phyloP scores from a whole-genome alignment of 2,888 invertebrate genomes.

The Apodemia mormo region DNA sequence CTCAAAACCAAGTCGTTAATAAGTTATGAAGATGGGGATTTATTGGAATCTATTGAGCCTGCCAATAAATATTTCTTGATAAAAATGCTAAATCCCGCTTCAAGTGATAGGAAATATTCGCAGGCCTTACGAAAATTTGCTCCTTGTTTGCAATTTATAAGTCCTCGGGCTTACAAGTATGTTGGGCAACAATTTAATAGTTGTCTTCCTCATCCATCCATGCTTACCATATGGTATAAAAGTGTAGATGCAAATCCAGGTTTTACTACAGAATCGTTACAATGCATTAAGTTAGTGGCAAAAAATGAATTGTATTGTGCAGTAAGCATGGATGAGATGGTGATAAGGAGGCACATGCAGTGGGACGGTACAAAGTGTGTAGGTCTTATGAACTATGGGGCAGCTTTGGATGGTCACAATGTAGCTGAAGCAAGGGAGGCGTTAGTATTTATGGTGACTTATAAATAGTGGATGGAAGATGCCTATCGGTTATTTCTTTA shows the following conservation, averaged over 20 bases:
- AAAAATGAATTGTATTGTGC: not conserved
- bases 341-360: slow-evolving; percentile 1
- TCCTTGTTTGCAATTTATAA: slow-evolving; percentile 19
- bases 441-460: slow-evolving; percentile 17
- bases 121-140: slow-evolving; percentile 17
- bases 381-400: slow-evolving; percentile 17
- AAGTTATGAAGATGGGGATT: not conserved
- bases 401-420: slow-evolving; percentile 15
- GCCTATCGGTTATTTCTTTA: slow-evolving; percentile 17
- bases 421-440: slow-evolving; percentile 1
- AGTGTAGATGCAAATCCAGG: slow-evolving; percentile 7
- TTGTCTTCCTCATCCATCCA: slow-evolving; percentile 10
- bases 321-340: slow-evolving; percentile 19
- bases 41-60: not conserved
- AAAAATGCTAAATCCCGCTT: slow-evolving; percentile 7
- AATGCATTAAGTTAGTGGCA: no score
- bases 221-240: slow-evolving; percentile 1
- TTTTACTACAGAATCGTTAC: slow-evolving; percentile 9
- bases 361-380: slow-evolving; percentile 18
- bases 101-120: slow-evolving; percentile 6
- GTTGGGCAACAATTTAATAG: slow-evolving; percentile 13
- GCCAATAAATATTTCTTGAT: not conserved
- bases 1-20: slow-evolving; percentile 15
- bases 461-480: slow-evolving; percentile 19
- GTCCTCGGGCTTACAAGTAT: slow-evolving; percentile 14